These are phyloP conservation scores for Clamator glandarius DNA, from an alignment of 2,797 vertebrate genomes.

Conservation along the genomic window DNA sequence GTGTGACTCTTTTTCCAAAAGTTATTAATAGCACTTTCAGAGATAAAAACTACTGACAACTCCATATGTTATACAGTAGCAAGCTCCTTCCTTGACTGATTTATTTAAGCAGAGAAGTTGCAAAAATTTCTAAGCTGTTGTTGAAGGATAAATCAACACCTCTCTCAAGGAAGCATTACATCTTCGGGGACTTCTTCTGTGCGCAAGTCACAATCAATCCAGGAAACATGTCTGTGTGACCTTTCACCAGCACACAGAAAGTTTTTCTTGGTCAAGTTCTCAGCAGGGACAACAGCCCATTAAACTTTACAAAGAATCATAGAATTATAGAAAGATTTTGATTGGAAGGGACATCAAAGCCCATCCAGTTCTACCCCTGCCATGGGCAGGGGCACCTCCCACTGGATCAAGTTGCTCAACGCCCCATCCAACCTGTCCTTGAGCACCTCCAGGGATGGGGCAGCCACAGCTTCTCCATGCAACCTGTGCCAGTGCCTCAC, in stretches of 20 bases:
- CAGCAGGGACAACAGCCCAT: neutral
- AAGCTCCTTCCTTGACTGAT: neutral
- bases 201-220: neutral
- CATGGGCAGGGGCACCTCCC: too few relatives aligned
- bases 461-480: too few relatives aligned
- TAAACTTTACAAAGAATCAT: neutral
- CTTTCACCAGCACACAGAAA: neutral
- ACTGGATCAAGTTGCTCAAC: too few relatives aligned
- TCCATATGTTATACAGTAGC: neutral
- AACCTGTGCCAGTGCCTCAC: too few relatives aligned
- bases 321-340: too few relatives aligned
- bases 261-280: neutral
- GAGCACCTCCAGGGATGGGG: too few relatives aligned
- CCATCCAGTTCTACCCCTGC: too few relatives aligned
- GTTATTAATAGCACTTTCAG: neutral
- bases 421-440: too few relatives aligned
- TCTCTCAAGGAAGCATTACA: neutral
- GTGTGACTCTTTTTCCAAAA: neutral
- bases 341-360: too few relatives aligned
- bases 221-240: neutral
- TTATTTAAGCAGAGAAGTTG: constrained; percentile 9
- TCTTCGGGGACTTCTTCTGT: neutral
- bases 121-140: constrained; percentile 1
- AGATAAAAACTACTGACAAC: constrained; percentile 10
- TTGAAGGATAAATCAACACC: constrained; percentile 21